Evolutionary conservation across 2,888 invertebrate genomes (phyloP), one percentile per base, ranked within the genome.

Genomic region (Drosophila tripunctata): DNA sequence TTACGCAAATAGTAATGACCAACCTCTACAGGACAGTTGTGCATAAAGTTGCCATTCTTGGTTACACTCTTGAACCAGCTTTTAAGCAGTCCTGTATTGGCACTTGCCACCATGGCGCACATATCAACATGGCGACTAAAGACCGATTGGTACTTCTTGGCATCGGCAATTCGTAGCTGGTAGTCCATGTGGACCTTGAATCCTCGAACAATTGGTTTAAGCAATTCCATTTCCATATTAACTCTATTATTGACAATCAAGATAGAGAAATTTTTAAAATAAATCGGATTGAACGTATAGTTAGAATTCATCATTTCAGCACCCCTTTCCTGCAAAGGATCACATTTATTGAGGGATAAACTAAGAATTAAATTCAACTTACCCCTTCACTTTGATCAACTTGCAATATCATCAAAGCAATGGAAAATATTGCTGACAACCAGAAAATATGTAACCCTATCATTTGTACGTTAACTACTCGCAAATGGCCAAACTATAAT

Each of bases 41-140:
- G 56, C 81, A 76, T 88, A 12, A 85, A 84, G 54, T 88, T 85
- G 2, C 85, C 48, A 8, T 75, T 7, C 12, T 71, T 54, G 0
- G 52, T 1, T 47, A 88, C 73, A 8, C 78, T 80, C 36, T 69
- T 74, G 45, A 79, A 86, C 87, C 72, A 80, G 27, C 3, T 40
- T 21, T 80, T 86, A 1, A 86, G 33, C 4, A 88, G 35, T 3
- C 67, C 71, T 2, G 67, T 81, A 7, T 84, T 84, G 1, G 75
- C 17, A 21, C 51, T 66, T 10, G 30, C 48, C 4, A 78, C 56
- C 6, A 62, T 7, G 10, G 63, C 64, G 17, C 82, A 83, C 0
- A 87, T 27, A 27, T 83, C 87, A 22, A 50, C 10, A 2, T 55
- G 50, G 2, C 67, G 68, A 3, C 5, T 85, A 22, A 75, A 85